Percentiles rank a stretch among this genome's conserved stretches.
Conservation (phyloP, 2,888 invertebrate species). For the Apamea sordens region DNA sequence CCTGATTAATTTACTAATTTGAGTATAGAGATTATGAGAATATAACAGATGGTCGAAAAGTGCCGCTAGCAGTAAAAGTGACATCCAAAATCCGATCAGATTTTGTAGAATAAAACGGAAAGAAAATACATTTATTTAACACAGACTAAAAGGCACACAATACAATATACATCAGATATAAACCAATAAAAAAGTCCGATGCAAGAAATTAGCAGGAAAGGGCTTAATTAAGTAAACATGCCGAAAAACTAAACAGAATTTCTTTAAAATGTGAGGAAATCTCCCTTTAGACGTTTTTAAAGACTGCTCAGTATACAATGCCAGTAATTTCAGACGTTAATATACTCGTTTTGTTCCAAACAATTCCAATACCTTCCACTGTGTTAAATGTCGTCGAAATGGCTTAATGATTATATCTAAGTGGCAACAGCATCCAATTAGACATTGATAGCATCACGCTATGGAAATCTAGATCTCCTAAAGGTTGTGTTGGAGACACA, state of each 20-base stretch:
- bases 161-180: not conserved
- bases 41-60: constrained; percentile 34
- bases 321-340: not conserved
- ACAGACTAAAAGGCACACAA: not conserved
- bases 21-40: constrained; percentile 45
- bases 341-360: not conserved
- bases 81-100: constrained; percentile 4
- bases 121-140: not conserved
- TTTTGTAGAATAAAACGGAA: constrained; percentile 1
- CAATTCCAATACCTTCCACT: not conserved
- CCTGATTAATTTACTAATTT: constrained; percentile 55
- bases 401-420: constrained; percentile 33
- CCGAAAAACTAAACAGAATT: not conserved
- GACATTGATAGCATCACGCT: constrained; percentile 44
- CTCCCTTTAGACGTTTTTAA: not conserved
- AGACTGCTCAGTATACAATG: not conserved
- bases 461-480: constrained; percentile 42
- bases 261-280: not conserved
- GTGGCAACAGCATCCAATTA: constrained; percentile 45
- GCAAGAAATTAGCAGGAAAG: not conserved
- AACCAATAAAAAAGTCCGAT: not conserved
- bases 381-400: constrained; percentile 25
- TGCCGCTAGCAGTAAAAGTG: constrained; percentile 39
- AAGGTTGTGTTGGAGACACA: constrained; percentile 33
- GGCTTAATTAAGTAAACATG: not conserved